Evolutionary conservation across 2,113 vertebrate genomes (phyloP).

Genomic region (Salvelinus alpinus): DNA sequence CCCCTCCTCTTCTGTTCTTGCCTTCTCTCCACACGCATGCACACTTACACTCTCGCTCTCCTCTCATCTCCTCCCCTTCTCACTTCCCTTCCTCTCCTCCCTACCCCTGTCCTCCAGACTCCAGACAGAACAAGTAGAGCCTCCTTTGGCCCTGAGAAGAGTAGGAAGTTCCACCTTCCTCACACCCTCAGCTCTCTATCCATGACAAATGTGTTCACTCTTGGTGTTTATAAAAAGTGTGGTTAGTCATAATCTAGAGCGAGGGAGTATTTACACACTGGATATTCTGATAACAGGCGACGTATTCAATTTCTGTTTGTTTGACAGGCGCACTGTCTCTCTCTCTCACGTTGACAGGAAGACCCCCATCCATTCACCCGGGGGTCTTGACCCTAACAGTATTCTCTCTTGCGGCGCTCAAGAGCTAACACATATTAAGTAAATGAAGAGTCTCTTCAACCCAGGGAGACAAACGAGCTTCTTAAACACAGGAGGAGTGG

Average conservation of each 20-base stretch:
- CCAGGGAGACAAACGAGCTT: slow-evolving; percentile 73
- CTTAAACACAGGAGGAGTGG: slow-evolving; percentile 85
- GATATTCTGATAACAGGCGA: slow-evolving; percentile 89
- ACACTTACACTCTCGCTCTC: not conserved
- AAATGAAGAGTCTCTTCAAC: slow-evolving; percentile 88
- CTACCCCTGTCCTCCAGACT: not conserved
- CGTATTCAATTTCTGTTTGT: slow-evolving; percentile 96
- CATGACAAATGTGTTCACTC: slow-evolving; percentile 88
- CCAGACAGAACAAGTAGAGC: slow-evolving; percentile 73
- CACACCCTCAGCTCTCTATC: slow-evolving; percentile 84
- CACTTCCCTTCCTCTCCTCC: not conserved
- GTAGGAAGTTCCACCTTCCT: slow-evolving; percentile 82
- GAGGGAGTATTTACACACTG: slow-evolving; percentile 92
- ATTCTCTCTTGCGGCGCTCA: slow-evolving; percentile 83
- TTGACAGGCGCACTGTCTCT: slow-evolving; percentile 95
- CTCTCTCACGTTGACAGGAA: slow-evolving; percentile 86
- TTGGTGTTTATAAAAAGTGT: slow-evolving; percentile 90
- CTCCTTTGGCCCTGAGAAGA: slow-evolving; percentile 70
- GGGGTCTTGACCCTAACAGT: slow-evolving; percentile 86
- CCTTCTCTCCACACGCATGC: too few relatives aligned
- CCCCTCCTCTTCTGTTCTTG: too few relatives aligned
- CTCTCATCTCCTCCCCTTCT: not conserved
- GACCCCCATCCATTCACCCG: slow-evolving; percentile 89
- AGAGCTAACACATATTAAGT: slow-evolving; percentile 96
- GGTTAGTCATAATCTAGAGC: slow-evolving; percentile 90